These are phyloP conservation scores for Synergus gifuensis DNA, from an alignment of 2,888 invertebrate species.

Conservation along the genomic window DNA sequence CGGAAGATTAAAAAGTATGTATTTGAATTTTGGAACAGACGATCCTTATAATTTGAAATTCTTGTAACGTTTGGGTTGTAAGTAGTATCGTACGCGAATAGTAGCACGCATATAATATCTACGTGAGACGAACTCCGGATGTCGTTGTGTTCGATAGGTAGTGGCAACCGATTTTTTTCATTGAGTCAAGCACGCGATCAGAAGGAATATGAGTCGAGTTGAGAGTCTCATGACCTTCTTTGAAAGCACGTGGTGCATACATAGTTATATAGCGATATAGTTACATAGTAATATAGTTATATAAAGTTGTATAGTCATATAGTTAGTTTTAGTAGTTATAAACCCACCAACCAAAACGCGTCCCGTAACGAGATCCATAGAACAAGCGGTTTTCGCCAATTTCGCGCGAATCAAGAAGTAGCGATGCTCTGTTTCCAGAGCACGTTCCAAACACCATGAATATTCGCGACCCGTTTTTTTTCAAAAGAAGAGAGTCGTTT, in stretches of 20 bases:
- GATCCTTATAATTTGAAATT: slow-evolving; percentile 8
- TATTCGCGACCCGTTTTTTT: slow-evolving; percentile 55
- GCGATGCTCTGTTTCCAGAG: slow-evolving; percentile 53
- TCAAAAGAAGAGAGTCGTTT: background rate
- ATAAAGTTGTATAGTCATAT: background rate
- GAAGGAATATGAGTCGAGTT: slow-evolving; percentile 5
- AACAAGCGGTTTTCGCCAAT: slow-evolving; percentile 31
- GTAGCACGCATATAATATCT: slow-evolving; percentile 24
- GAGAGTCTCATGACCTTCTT: slow-evolving; percentile 29
- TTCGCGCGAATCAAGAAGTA: slow-evolving; percentile 27
- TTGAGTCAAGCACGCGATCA: slow-evolving; percentile 39
- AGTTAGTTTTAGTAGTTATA: slow-evolving; percentile 19
- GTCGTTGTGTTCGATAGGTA: slow-evolving; percentile 30
- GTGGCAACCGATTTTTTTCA: slow-evolving; percentile 30
- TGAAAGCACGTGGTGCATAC: slow-evolving; percentile 8
- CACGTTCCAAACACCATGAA: slow-evolving; percentile 57
- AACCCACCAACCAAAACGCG: slow-evolving; percentile 22
- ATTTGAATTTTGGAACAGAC: slow-evolving; percentile 11
- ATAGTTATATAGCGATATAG: slow-evolving; percentile 4
- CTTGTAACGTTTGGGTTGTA: slow-evolving; percentile 20
- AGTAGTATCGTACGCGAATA: slow-evolving; percentile 29
- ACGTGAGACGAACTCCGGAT: slow-evolving; percentile 38
- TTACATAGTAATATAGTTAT: background rate
- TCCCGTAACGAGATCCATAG: slow-evolving; percentile 23
- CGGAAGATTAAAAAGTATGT: background rate